Evolutionary conservation across 2,888 invertebrate genomes (phyloP).

Genomic region (Idaea dimidiata): DNA sequence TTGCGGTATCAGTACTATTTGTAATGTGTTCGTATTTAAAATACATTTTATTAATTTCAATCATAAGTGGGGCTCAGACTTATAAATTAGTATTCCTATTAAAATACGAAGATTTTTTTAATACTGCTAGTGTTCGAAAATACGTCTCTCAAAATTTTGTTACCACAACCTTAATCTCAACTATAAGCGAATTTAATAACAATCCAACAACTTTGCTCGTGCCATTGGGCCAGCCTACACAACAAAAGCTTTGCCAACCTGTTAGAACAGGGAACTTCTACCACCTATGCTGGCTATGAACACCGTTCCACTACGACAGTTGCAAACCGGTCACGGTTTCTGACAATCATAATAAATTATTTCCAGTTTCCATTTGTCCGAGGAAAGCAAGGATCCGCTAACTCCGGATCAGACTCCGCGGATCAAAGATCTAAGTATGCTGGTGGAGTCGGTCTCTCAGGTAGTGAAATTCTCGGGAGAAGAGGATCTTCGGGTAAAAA

Average conservation of each 20-base stretch:
- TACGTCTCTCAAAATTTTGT: conserved; percentile 75
- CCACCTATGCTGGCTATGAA: conserved; percentile 39
- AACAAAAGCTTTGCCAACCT: conserved; percentile 51
- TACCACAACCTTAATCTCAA: conserved; percentile 76
- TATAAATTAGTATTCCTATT: conserved; percentile 58
- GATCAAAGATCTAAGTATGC: conserved; percentile 76
- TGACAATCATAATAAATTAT: conserved; percentile 36
- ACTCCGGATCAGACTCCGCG: conserved; percentile 73
- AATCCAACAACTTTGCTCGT: conserved; percentile 60
- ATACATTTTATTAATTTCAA: conserved; percentile 28
- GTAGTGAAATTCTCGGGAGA: conserved; percentile 71
- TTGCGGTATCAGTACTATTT: conserved; percentile 49
- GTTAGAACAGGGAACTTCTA: conserved; percentile 36
- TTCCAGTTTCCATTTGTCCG: conserved; percentile 55
- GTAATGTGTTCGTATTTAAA: conserved; percentile 30
- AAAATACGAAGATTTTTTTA: conserved; percentile 68
- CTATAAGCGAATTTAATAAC: conserved; percentile 72
- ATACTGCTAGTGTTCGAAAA: conserved; percentile 75
- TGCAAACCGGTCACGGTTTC: conserved; percentile 37
- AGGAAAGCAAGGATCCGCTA: conserved; percentile 56
- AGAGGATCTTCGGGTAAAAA: conserved; percentile 82
- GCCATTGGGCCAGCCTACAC: conserved; percentile 48
- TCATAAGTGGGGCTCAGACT: conserved; percentile 65
- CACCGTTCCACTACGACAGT: conserved; percentile 43
- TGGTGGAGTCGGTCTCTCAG: conserved; percentile 82